Base-by-base conservation (phyloP, 2,113 vertebrate species). In the Lycaon pictus region DNA sequence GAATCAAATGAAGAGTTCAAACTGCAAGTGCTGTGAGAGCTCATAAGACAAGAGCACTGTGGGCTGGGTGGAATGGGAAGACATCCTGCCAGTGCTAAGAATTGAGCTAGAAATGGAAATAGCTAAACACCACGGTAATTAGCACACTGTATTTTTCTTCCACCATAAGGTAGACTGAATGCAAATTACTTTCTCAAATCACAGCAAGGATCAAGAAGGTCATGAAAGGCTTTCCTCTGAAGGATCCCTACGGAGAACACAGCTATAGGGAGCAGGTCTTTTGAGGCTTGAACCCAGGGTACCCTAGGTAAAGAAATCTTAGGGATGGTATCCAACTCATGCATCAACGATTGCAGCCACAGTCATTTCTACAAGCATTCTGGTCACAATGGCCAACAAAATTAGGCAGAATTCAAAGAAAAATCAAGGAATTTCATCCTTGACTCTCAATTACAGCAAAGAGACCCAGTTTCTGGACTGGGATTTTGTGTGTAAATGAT, bases 401-500 rank as follows among this genome's bases (percentile, higher is more conserved):
- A 94, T 87, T 63, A 65, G 13, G 65, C 27, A 81, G 67, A 79
- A 94, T 48, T 60, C 23, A 94, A 87, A 96, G 76, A 83, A 88
- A 71, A 74, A 92, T 53, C 53, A 88, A 17, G 27, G 51, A 88
- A 88, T 83, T 82, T 91, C 72, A 88, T 51, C 22, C 22, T 56
- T 35, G 25, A 83, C 60, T 69, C 23, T 11, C 74, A 29, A 1
- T 79, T 72, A 56, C 6, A 77, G 29, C 22, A 71, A 77, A 87
- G n/a, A 83, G 32, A 67, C 58, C 87, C 53, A 86, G 48, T 1
- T 4, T 85, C 79, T 90, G 51, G 65, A 65, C 69, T 84, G 35
- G 62, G 11, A 63, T 85, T 93, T 84, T 43, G 15, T 65, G 17
- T 60, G 51, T 37, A 90, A 90, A 74, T 53, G 32, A 86, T 82